These are phyloP conservation scores for Acanthiza pusilla DNA, from an alignment of 2,797 vertebrate genomes.

Conservation along the genomic window DNA sequence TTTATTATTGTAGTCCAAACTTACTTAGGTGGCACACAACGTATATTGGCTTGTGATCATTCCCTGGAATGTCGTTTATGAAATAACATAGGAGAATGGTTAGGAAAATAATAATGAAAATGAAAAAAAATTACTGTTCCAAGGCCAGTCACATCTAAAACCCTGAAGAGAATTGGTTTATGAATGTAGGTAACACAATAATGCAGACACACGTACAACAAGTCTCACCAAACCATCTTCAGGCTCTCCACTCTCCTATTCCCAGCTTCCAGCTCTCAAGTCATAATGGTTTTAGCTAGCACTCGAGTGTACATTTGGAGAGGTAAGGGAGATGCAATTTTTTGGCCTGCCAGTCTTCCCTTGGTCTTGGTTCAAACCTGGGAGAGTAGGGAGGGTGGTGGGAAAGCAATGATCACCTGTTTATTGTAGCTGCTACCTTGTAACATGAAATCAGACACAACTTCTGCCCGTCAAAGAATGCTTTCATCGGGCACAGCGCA, in stretches of 20 bases:
- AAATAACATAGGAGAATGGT: not conserved
- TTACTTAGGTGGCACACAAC: not conserved
- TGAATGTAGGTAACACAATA: not conserved
- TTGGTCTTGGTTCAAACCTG: not conserved
- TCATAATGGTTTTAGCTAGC: not conserved
- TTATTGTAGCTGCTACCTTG: too few relatives aligned
- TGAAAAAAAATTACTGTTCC: not conserved
- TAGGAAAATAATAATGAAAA: not conserved
- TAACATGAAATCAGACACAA: too few relatives aligned
- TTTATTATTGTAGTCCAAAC: not conserved
- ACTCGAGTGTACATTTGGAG: not conserved
- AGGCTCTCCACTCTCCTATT: not conserved
- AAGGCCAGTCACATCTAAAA: not conserved
- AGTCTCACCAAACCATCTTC: not conserved
- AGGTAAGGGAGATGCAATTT: not conserved
- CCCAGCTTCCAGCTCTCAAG: not conserved
- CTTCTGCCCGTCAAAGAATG: too few relatives aligned
- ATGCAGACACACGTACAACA: not conserved
- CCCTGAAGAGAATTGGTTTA: not conserved
- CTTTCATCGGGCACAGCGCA: too few relatives aligned
- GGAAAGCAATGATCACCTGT: too few relatives aligned
- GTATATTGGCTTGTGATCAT: not conserved
- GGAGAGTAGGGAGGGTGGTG: too few relatives aligned
- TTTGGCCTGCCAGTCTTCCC: not conserved
- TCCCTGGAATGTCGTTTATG: not conserved